Conservation (phyloP, 2,888 invertebrate genomes). For the Callosobruchus maculatus region DNA sequence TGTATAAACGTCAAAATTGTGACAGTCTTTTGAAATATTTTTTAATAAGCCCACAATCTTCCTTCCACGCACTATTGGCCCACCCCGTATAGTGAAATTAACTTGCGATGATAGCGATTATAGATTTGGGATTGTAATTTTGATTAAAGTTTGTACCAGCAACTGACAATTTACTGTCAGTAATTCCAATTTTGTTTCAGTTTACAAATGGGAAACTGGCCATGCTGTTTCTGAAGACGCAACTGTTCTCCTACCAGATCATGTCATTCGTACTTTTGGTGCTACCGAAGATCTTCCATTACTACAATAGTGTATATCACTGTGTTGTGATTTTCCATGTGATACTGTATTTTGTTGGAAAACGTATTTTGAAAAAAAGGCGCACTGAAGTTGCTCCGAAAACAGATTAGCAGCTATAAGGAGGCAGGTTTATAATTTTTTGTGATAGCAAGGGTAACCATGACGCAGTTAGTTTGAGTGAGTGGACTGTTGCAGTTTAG, state of each 20-base stretch:
- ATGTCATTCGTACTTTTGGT: slow-evolving; percentile 83
- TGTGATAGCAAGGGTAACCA: too few species aligned
- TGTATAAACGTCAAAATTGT: too few species aligned
- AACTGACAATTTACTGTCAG: slow-evolving; percentile 9
- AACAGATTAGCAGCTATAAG: neutral
- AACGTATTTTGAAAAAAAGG: slow-evolving; percentile 19
- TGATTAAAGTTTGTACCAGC: too few species aligned
- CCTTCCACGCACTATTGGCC: too few species aligned
- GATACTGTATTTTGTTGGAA: slow-evolving; percentile 38
- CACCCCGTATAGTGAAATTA: too few species aligned
- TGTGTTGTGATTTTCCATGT: slow-evolving; percentile 37
- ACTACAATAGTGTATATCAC: slow-evolving; percentile 52
- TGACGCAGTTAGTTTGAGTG: too few species aligned
- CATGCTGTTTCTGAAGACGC: slow-evolving; percentile 78
- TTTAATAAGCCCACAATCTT: too few species aligned
- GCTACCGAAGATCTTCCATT: slow-evolving; percentile 61
- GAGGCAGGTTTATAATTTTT: neutral
- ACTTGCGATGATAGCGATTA: too few species aligned
- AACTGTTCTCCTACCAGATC: slow-evolving; percentile 88
- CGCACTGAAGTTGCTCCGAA: neutral
- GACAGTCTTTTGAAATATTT: too few species aligned
- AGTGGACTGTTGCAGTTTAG: too few species aligned
- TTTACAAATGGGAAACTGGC: slow-evolving; percentile 62
- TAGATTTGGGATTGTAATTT: too few species aligned
- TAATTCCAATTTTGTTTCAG: slow-evolving; percentile 41